Base-by-base conservation (phyloP, 2,888 invertebrate species). In the Periphyllus acericola region DNA sequence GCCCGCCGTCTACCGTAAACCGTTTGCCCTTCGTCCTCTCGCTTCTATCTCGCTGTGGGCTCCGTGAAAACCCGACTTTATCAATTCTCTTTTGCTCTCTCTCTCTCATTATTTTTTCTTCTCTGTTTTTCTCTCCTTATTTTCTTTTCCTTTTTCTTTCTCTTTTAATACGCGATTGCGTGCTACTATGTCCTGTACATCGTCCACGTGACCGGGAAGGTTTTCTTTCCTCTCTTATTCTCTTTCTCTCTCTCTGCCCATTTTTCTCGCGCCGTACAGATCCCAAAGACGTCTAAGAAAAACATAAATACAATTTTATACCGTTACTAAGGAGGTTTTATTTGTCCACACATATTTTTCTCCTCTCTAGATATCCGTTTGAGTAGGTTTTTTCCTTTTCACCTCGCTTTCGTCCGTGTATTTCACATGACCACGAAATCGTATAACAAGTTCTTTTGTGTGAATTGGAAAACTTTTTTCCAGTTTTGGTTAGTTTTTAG, bases 361-460 rank as follows among this genome's bases (percentile, higher is more conserved):
- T 60, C 60, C 17, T 46, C 25, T n/a, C 34, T 52, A 46, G 40
- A 34, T n/a, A 76, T 84, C 32, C 66, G 66, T 84, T 46, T 46
- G 84, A 84, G 76, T 76, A 76, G 76, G 17, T 76, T 84, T 84
- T 46, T 75, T 29, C 9, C 29, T 40, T 76, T 84, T 60, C n/a
- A 14, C 29, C 25, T 46, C 29, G 60, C 72, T 80, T 32, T 40
- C 32, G 11, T 40, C 60, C 80, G 86, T 29, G 21, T 36, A 29
- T 71, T 32, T 25, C 32, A n/a, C 60, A 40, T 66, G 80, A 74
- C 80, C 55, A 75, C 60, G 60, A 46, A 46, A 60, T 87, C 74
- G 72, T 87, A 87, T 87, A 87, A 87, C 81, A 75, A 81, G 80
- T 81, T 87, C 80, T 87, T 87, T 87, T 87, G 81, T 81, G 74